These are phyloP conservation scores for Eulimnadia texana DNA, from an alignment of 1,140 invertebrate genomes.

Conservation along the genomic window DNA sequence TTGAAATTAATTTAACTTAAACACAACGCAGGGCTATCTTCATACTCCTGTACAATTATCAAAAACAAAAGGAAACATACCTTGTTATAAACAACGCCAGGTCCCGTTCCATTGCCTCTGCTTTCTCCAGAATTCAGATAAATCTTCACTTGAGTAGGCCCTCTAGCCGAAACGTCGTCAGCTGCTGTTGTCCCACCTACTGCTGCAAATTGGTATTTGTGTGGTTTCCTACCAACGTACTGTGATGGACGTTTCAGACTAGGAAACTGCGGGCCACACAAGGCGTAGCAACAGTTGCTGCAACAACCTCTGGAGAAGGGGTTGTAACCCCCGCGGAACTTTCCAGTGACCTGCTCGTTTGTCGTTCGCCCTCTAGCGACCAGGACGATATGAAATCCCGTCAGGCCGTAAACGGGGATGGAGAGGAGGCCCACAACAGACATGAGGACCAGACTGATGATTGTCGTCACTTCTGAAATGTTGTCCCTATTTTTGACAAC, in stretches of 20 bases:
- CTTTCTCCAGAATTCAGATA: constrained; percentile 13
- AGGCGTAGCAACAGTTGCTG: constrained; percentile 84
- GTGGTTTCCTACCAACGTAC: constrained; percentile 29
- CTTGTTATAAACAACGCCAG: constrained; percentile 13
- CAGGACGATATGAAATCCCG: constrained; percentile 92
- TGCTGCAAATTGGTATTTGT: constrained; percentile 36
- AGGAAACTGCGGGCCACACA: constrained; percentile 92
- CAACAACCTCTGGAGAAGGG: constrained; percentile 88
- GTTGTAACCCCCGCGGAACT: constrained; percentile 94
- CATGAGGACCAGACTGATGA: constrained; percentile 75
- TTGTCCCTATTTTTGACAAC: constrained; percentile 70
- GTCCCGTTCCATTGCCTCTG: constrained; percentile 10
- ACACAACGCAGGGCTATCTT: too few relatives aligned
- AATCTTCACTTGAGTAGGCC: constrained; percentile 8
- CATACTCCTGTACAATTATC: background rate
- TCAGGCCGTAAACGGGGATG: constrained; percentile 93
- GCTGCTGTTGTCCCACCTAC: constrained; percentile 65
- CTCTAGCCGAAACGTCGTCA: background rate
- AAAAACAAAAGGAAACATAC: background rate
- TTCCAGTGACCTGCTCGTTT: constrained; percentile 98
- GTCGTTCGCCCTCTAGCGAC: constrained; percentile 97
- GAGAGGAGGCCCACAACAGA: constrained; percentile 75
- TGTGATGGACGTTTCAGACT: constrained; percentile 27
- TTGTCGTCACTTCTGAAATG: constrained; percentile 61
- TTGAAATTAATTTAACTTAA: too few relatives aligned